Percentiles rank a stretch among this genome's conserved stretches.
These are phyloP conservation scores for Gymnothorax javanicus DNA, from an alignment of 2,797 vertebrate species.

Conservation along the genomic window DNA sequence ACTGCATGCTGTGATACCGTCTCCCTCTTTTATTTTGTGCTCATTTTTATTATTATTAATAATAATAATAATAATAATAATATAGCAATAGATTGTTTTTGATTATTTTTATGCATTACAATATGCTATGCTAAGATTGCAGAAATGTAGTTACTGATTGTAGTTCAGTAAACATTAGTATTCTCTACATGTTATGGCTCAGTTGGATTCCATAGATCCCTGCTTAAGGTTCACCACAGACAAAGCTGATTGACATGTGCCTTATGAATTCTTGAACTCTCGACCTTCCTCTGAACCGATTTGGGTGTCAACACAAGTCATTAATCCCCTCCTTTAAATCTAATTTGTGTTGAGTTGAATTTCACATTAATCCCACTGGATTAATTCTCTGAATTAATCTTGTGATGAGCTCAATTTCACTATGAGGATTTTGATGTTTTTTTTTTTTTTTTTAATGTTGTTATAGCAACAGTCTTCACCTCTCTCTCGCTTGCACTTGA, in stretches of 20 bases:
- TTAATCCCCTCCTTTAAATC: background rate
- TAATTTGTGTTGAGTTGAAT: background rate
- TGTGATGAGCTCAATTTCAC: background rate
- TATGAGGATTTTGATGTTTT: background rate
- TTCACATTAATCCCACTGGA: background rate
- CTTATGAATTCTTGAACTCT: background rate
- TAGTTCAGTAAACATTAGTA: background rate
- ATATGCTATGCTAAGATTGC: background rate
- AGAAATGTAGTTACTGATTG: too few species aligned
- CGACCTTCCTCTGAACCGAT: background rate
- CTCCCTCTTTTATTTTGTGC: too few species aligned
- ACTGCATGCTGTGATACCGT: too few species aligned
- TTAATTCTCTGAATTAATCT: background rate
- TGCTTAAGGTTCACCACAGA: background rate
- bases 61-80: background rate
- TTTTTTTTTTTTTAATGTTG: background rate
- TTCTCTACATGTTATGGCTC: background rate
- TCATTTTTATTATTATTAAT: too few species aligned
- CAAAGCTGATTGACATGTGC: background rate
- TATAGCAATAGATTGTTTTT: background rate
- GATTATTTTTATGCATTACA: background rate
- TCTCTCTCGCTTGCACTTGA: background rate
- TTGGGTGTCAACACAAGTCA: background rate
- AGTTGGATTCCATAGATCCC: background rate
- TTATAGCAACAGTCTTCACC: background rate